Percentiles rank a stretch among this genome's conserved stretches.
phyloP scores from a whole-genome alignment of 2,888 invertebrate genomes.

The Adineta ricciae region DNA sequence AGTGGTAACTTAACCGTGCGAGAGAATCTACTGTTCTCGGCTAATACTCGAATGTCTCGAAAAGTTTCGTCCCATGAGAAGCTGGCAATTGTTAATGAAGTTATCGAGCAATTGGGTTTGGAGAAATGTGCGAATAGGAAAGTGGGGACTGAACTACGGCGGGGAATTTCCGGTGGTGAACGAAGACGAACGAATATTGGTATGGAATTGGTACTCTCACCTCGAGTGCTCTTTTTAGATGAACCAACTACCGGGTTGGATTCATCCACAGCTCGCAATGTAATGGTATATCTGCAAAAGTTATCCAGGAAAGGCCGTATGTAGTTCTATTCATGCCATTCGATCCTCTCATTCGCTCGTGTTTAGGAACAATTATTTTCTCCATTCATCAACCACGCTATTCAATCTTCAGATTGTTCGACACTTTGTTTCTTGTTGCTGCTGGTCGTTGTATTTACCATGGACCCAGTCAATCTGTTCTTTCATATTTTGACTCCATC shows the following conservation, averaged over 20 bases:
- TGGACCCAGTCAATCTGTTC: constrained; percentile 38
- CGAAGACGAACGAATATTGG: constrained; percentile 49
- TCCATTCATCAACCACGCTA: constrained; percentile 39
- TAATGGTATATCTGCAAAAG: constrained; percentile 42
- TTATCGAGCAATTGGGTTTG: constrained; percentile 46
- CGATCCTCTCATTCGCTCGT: constrained; percentile 40
- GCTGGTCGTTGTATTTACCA: constrained; percentile 45
- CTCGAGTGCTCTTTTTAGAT: constrained; percentile 48
- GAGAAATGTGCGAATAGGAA: constrained; percentile 44
- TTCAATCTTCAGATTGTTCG: constrained; percentile 38
- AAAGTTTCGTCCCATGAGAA: constrained; percentile 38
- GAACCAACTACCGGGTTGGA: constrained; percentile 51
- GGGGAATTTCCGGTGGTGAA: constrained; percentile 50
- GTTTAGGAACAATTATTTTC: constrained; percentile 46
- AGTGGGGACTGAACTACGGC: constrained; percentile 48
- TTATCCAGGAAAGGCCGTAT: background rate
- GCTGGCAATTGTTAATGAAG: constrained; percentile 40
- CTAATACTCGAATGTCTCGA: constrained; percentile 43
- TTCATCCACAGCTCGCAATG: constrained; percentile 49
- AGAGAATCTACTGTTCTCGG: constrained; percentile 36
- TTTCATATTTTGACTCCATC: background rate
- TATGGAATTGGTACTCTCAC: constrained; percentile 49
- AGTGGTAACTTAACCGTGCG: constrained; percentile 48
- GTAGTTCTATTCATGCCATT: no score
- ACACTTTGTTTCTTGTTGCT: constrained; percentile 43